A percentile compares a stretch with the other conserved stretches of the same genome.
These are phyloP conservation scores for Syrphus vitripennis DNA, from an alignment of 2,888 invertebrate species.

Conservation along the genomic window DNA sequence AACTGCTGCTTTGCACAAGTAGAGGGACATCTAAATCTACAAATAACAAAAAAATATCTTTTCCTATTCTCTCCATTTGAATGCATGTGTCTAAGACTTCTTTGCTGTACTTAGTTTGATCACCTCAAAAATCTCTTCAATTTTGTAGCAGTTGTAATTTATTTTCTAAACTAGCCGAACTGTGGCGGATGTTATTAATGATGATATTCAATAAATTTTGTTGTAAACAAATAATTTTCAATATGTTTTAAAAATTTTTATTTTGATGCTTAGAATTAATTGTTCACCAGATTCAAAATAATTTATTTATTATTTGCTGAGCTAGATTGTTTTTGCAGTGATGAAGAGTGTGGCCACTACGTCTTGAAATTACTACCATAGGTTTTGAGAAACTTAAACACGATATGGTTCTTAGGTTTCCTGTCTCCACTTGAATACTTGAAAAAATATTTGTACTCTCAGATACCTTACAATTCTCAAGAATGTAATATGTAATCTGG, in stretches of 20 bases:
- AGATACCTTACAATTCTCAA: too few relatives aligned
- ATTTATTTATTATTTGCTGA: too few relatives aligned
- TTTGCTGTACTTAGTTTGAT: constrained; percentile 55
- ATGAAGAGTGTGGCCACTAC: too few relatives aligned
- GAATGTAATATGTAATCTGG: too few relatives aligned
- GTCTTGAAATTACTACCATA: too few relatives aligned
- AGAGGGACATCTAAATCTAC: constrained; percentile 17
- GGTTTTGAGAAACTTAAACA: too few relatives aligned
- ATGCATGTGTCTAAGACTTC: constrained; percentile 23
- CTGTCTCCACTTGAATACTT: too few relatives aligned
- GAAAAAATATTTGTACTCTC: too few relatives aligned
- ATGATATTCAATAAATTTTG: constrained; percentile 50
- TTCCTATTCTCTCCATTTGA: constrained; percentile 1
- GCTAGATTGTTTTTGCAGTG: too few relatives aligned
- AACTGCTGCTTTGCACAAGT: constrained; percentile 84
- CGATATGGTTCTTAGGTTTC: too few relatives aligned
- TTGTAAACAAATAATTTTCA: not conserved
- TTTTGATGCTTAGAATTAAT: too few relatives aligned
- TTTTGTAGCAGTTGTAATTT: constrained; percentile 57
- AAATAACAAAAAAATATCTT: constrained; percentile 1
- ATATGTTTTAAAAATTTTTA: not conserved
- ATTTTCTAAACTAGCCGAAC: constrained; percentile 40
- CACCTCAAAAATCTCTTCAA: constrained; percentile 33
- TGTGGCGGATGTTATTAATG: constrained; percentile 30
- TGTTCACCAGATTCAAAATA: too few relatives aligned